Base-by-base conservation (phyloP, 1,140 invertebrate genomes). In the Oedothorax gibbosus region DNA sequence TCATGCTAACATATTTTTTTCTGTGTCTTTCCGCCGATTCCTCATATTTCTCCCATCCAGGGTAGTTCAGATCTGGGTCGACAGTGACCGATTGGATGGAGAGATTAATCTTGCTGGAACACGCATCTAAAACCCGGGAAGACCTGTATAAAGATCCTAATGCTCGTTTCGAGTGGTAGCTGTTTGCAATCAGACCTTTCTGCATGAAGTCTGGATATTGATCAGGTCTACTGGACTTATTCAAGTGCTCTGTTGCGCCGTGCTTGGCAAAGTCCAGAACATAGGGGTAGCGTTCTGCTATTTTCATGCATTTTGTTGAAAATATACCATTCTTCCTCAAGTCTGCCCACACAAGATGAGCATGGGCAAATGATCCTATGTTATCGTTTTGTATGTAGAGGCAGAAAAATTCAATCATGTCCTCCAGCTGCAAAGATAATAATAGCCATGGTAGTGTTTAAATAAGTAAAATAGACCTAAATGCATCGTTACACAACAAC, bases 201-300 rank as follows among this genome's bases (percentile, higher is more conserved):
- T 89, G 88, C 88, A 89, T 89, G 66, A 87, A 89, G 80, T 89
- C 89, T 21, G 89, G 89, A 18, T 88, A 85, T 12, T 85, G 60
- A n/a, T 86, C 75, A 20, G 87, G 86, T 51, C 87, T 78, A 51
- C 88, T 87, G 11, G 86, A 62, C 20, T 69, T 79, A 9, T 18
- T 86, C 62, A 81, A 75, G 20, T 87, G 85, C 12, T 87, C 18
- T 18, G 64, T 79, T n/a, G 72, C 78, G 10, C 89, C 89, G 18
- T 87, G 89, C 51, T 89, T 89, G 11, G 87, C 88, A 86, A 89
- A 90, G 72, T 89, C 89, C 14, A 89, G 76, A 18, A 87, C 87
- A 72, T 87, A 85, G 9, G 76, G 79, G 64, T 89, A 87, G 51
- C 88, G 88, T 15, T 85, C 66, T 18, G 88, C 89, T 50, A 89